phyloP scores from a whole-genome alignment of 2,113 vertebrate genomes.

The Microtus pennsylvanicus region DNA sequence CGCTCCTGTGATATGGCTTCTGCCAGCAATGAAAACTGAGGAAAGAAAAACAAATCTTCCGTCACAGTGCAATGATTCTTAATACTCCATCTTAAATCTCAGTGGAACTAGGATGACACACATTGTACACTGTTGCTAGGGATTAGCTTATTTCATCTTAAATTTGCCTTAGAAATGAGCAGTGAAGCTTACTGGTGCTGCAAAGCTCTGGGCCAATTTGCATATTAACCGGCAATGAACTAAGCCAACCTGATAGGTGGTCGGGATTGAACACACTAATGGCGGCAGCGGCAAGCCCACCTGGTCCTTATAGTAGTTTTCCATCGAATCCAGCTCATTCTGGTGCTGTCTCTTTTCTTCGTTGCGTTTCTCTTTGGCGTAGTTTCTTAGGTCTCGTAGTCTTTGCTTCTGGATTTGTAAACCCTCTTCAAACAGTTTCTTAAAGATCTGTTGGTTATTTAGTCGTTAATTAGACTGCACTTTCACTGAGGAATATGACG shows the following conservation, averaged over 20 bases:
- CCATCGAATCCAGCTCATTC: conserved; percentile 93
- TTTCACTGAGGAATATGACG: background rate
- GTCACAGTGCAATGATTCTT: conserved; percentile 17
- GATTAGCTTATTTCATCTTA: conserved; percentile 18
- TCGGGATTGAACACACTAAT: background rate
- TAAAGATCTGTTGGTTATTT: conserved; percentile 91
- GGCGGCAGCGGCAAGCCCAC: conserved; percentile 78
- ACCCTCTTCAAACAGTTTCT: conserved; percentile 95
- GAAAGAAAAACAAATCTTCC: background rate
- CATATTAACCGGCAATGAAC: background rate
- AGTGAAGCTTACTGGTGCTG: background rate
- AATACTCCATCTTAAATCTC: background rate
- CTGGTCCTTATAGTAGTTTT: conserved; percentile 98
- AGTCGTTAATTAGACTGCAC: conserved; percentile 21
- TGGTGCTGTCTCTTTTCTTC: conserved; percentile 90
- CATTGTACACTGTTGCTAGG: background rate
- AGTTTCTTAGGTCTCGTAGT: conserved; percentile 91
- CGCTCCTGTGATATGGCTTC: conserved; percentile 93
- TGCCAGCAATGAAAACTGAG: conserved; percentile 95
- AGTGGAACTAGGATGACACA: background rate
- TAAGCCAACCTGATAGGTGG: background rate
- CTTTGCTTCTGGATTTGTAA: conserved; percentile 94
- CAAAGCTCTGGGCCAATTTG: background rate
- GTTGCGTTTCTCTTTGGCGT: conserved; percentile 90
- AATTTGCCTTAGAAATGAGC: conserved; percentile 12